Evolutionary conservation across 2,113 vertebrate species (phyloP).

Genomic region (Cisticola juncidis): DNA sequence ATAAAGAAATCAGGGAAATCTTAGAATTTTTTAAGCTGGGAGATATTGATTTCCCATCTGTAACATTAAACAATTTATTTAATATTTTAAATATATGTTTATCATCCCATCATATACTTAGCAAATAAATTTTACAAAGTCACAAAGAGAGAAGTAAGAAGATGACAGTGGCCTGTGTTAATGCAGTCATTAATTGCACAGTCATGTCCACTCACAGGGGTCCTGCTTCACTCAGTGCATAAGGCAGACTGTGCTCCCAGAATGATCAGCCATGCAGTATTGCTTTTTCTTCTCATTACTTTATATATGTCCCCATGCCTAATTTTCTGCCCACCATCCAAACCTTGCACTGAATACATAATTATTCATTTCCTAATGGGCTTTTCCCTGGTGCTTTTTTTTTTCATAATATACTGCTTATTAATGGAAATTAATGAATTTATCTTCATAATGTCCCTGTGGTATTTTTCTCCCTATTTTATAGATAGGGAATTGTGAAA

Average conservation of each 20-base stretch:
- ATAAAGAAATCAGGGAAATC: not conserved
- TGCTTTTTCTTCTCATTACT: conserved; percentile 5
- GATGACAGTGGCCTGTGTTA: not conserved
- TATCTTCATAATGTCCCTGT: conserved; percentile 44
- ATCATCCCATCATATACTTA: not conserved
- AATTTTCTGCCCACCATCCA: not conserved
- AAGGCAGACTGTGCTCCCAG: not conserved
- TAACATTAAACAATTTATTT: not conserved
- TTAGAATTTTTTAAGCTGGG: not conserved
- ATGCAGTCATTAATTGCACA: not conserved
- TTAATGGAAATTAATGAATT: conserved; percentile 58
- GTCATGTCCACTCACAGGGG: not conserved
- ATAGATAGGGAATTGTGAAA: conserved; percentile 23
- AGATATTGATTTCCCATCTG: not conserved
- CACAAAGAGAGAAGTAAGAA: not conserved
- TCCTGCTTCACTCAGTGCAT: not conserved
- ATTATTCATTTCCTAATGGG: conserved; percentile 48
- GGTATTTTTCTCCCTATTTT: conserved; percentile 15
- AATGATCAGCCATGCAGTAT: not conserved
- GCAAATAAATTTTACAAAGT: not conserved
- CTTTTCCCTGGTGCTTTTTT: conserved; percentile 42
- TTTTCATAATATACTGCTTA: not conserved
- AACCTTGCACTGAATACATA: conserved; percentile 16
- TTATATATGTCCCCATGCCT: not conserved
- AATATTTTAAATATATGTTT: not conserved